These are phyloP conservation scores for Hypocryptadius cinnamomeus DNA, from an alignment of 2,113 vertebrate species.

Conservation along the genomic window DNA sequence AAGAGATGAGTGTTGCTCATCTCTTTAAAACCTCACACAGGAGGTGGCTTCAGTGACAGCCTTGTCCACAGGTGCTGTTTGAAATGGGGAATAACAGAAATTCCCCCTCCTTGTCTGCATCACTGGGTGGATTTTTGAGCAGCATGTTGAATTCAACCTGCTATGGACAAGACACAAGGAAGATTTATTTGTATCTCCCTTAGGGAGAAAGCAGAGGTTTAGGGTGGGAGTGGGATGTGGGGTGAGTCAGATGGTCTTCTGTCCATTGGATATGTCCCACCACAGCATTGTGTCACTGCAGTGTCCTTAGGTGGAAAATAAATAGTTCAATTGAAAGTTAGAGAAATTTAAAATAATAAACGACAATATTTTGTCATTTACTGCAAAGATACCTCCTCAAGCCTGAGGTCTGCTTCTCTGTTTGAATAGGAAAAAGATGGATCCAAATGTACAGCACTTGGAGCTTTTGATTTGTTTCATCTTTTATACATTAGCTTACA, in stretches of 20 bases:
- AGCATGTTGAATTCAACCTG: not conserved
- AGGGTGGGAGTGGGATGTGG: not conserved
- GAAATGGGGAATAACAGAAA: not conserved
- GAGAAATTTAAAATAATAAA: not conserved
- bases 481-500: slow-evolving; percentile 24
- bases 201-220: not conserved
- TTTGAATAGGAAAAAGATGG: not conserved
- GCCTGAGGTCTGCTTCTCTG: not conserved
- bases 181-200: not conserved
- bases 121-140: not conserved
- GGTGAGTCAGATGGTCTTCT: not conserved
- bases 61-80: not conserved
- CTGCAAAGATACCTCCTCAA: not conserved
- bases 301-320: not conserved
- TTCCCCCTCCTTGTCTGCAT: not conserved
- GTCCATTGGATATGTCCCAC: not conserved
- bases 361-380: not conserved
- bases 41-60: not conserved
- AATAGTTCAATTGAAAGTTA: not conserved
- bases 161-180: not conserved
- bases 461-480: slow-evolving; percentile 22
- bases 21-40: not conserved
- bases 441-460: not conserved
- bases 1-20: not conserved
- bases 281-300: not conserved